A percentile compares a stretch with the other conserved stretches of the same genome.
These are phyloP conservation scores for Tokudaia muenninki DNA, from an alignment of 2,797 vertebrate species.

Conservation along the genomic window DNA sequence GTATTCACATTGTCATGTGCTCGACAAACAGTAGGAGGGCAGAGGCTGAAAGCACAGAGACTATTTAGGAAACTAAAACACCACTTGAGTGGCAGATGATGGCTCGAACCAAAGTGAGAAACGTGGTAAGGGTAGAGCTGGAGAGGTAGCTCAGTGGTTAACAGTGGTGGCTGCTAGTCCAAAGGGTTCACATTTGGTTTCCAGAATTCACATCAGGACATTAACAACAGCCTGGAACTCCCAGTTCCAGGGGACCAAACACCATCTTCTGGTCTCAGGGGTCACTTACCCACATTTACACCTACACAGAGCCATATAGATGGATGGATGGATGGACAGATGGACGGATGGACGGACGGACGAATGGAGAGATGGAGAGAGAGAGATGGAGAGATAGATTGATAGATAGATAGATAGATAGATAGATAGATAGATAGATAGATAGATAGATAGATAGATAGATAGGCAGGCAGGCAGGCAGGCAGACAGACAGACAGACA, in stretches of 20 bases:
- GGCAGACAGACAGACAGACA: neutral
- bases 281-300: neutral
- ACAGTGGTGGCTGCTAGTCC: neutral
- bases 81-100: neutral
- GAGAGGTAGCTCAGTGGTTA: neutral
- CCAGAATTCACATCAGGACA: neutral
- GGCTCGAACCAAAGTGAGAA: neutral
- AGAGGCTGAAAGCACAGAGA: slow-evolving; percentile 14
- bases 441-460: too few species aligned
- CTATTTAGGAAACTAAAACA: neutral
- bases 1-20: neutral
- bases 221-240: neutral
- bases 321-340: neutral
- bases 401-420: too few species aligned
- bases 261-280: neutral
- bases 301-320: neutral
- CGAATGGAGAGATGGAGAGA: too few species aligned
- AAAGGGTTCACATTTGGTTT: neutral
- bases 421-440: too few species aligned
- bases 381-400: too few species aligned
- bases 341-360: too few species aligned
- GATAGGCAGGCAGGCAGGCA: too few species aligned
- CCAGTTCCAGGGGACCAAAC: neutral
- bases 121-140: neutral
- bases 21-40: neutral